Base-by-base conservation (phyloP, 2,113 vertebrate genomes). In the Tinamus guttatus region DNA sequence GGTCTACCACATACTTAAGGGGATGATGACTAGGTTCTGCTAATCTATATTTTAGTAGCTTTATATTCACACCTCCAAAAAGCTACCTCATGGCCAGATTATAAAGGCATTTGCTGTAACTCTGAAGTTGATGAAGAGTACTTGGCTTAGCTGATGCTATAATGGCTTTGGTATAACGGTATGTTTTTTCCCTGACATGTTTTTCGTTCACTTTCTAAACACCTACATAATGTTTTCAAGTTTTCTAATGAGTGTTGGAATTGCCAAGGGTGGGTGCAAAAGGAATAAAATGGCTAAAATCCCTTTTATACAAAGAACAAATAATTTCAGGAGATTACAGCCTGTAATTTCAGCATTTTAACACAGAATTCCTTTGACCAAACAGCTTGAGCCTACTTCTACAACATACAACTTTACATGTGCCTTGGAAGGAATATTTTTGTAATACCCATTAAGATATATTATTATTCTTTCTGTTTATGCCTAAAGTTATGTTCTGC, bases 271-370 rank as follows among this genome's bases (percentile, higher is more conserved):
- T 36, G 30, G 16, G 62, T 64, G 60, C 63, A 74, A 79, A 71
- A 83, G 77, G 38, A 92, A 93, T 38, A 75, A 74, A 94, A 81
- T 77, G 54, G 79, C 74, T 94, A 93, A 97, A 96, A 38, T 85
- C 70, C 70, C 62, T 88, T 76, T 80, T 88, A 93, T 52, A 68
- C 15, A 84, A 73, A 93, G 93, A 92, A 32, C 81, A 96, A 97
- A 95, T 86, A 45, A 75, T 96, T 96, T 93, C 76, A 45, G 90
- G 93, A 81, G 81, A 93, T 97, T 95, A 89, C 90, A 94, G 79
- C 18, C 76, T 96, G 73, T 96, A 43, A 95, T 97, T 96, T 97
- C 71, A 95, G 92, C 71, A 94, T 96, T 97, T 98, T 85, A 93
- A 83, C 67, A 87, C 92, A 92, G 62, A 77, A 68, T 94, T 94